phyloP scores from a whole-genome alignment of 1,140 invertebrate genomes.

The Zelostemma sp. region DNA sequence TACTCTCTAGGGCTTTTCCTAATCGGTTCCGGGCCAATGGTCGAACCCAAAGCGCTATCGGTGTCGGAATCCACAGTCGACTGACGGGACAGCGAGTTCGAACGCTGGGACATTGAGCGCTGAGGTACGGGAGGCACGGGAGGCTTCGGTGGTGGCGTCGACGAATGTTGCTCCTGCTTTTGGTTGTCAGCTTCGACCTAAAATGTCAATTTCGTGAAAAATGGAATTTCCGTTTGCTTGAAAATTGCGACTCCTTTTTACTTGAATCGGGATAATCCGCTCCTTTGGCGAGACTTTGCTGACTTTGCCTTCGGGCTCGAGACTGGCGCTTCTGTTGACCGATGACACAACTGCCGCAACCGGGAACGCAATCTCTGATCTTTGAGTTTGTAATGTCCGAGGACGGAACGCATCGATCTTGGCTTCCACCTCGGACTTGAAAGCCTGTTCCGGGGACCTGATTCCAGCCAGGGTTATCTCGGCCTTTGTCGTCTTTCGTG shows the following conservation, averaged over 20 bases:
- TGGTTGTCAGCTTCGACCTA: slow-evolving; percentile 48
- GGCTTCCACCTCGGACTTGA: slow-evolving; percentile 74
- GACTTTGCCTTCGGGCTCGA: slow-evolving; percentile 61
- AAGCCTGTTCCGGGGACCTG: slow-evolving; percentile 67
- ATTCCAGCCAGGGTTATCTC: slow-evolving; percentile 74
- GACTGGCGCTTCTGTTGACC: slow-evolving; percentile 60
- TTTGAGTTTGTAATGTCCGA: slow-evolving; percentile 67
- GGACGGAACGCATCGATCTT: slow-evolving; percentile 69
- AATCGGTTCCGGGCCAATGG: slow-evolving; percentile 78
- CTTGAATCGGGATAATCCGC: slow-evolving; percentile 73
- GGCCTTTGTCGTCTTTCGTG: slow-evolving; percentile 75
- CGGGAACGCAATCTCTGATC: slow-evolving; percentile 74
- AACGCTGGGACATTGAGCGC: slow-evolving; percentile 63
- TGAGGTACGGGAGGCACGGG: slow-evolving; percentile 66
- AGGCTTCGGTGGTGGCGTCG: slow-evolving; percentile 66
- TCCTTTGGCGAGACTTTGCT: slow-evolving; percentile 64
- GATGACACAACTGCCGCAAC: slow-evolving; percentile 65
- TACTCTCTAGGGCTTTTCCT: slow-evolving; percentile 90
- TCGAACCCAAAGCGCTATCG: slow-evolving; percentile 70
- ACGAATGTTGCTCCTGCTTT: slow-evolving; percentile 26
- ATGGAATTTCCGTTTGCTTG: no score
- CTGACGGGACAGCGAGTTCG: slow-evolving; percentile 73
- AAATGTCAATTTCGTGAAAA: not conserved
- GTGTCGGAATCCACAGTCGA: slow-evolving; percentile 79
- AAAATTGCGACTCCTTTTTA: slow-evolving; percentile 16